A percentile compares a stretch with the other conserved stretches of the same genome.
These are phyloP conservation scores for Pseudomyrmex concolor DNA, from an alignment of 1,140 invertebrate genomes.

Conservation along the genomic window DNA sequence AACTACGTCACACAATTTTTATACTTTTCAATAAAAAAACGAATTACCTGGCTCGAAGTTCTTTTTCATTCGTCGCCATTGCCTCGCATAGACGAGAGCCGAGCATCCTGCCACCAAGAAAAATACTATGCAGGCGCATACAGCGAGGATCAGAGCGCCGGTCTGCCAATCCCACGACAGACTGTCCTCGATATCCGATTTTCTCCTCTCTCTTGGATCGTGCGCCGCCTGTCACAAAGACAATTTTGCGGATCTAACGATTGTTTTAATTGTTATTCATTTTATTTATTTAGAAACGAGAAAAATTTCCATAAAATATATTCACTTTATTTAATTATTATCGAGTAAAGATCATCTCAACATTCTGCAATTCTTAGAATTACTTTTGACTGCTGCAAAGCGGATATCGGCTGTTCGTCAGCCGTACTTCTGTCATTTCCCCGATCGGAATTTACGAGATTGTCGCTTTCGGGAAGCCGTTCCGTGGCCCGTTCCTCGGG, in stretches of 20 bases:
- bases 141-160: conserved; percentile 86
- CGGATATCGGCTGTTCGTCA: conserved; percentile 22
- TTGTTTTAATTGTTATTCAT: no score
- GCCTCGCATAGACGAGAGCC: conserved; percentile 87
- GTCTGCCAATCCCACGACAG: conserved; percentile 87
- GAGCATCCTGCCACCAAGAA: conserved; percentile 88
- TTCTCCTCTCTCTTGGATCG: conserved; percentile 60
- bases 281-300: no score
- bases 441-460: conserved; percentile 29
- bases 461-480: not conserved
- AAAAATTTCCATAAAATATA: no score
- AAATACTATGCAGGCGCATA: conserved; percentile 88
- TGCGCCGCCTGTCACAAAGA: conserved; percentile 19
- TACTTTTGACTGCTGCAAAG: conserved; percentile 45
- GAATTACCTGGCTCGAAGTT: conserved; percentile 86
- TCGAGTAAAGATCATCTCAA: no score
- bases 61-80: conserved; percentile 87
- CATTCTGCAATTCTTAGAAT: not conserved
- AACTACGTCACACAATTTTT: no score
- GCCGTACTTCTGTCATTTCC: not conserved
- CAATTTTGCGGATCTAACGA: not conserved
- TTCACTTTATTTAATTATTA: no score
- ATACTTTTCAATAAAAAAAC: not conserved
- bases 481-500: conserved; percentile 38
- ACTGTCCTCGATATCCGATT: conserved; percentile 33